A percentile compares a stretch with the other conserved stretches of the same genome.
Evolutionary conservation across 2,797 vertebrate species (phyloP).

Genomic region (Simalia tracyae): DNA sequence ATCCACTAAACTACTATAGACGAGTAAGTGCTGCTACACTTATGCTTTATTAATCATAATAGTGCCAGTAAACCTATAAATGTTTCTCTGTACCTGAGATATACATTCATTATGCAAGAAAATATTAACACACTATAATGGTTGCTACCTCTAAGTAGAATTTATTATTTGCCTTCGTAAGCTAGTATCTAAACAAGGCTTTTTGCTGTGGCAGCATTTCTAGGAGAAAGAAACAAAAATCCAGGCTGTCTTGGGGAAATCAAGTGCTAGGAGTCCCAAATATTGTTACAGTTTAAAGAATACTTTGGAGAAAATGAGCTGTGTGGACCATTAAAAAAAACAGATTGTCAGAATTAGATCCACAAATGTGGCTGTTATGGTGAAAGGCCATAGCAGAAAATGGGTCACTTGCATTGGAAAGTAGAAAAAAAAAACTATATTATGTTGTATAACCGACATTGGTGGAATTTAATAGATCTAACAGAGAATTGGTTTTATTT

Average conservation of each 20-base stretch:
- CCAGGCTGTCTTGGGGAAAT: neutral
- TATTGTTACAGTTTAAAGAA: neutral
- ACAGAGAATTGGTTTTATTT: neutral
- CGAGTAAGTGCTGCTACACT: conserved; percentile 5
- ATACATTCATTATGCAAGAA: conserved; percentile 49
- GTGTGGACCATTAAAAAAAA: conserved; percentile 10
- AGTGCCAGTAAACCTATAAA: conserved; percentile 53
- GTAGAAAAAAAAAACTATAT: neutral
- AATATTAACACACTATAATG: conserved; percentile 55
- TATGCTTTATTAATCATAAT: conserved; percentile 55
- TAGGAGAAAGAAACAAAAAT: neutral
- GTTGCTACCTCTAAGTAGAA: conserved; percentile 40
- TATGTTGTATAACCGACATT: neutral
- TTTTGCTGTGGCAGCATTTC: neutral
- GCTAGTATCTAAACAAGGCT: conserved; percentile 25
- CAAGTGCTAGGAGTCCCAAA: neutral
- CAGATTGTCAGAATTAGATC: neutral
- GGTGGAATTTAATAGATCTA: neutral
- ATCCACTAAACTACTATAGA: conserved; percentile 40
- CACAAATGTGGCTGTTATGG: neutral
- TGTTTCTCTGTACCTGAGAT: conserved; percentile 52
- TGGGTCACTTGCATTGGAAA: neutral
- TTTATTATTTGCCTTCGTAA: conserved; percentile 49
- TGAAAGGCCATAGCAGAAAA: neutral
- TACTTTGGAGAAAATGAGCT: conserved; percentile 12